Evolutionary conservation across 2,888 invertebrate species (phyloP), one percentile per base, ranked within the genome.

Genomic region (Spialia ferax): DNA sequence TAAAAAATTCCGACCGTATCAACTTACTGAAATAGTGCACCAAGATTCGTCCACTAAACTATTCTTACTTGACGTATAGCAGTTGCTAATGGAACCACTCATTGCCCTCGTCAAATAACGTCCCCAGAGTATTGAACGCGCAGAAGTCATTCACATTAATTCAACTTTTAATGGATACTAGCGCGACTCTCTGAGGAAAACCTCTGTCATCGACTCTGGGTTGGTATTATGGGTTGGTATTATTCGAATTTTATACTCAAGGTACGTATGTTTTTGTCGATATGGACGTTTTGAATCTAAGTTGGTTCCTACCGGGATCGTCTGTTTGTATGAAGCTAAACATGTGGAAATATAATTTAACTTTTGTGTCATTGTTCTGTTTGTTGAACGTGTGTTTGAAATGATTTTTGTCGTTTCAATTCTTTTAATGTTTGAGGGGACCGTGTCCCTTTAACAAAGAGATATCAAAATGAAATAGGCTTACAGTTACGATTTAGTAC

Each of bases 111-210:
- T 63, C 63, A 63, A 63, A 42, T 23, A 42, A 26, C 18, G 45
- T 26, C 65, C 65, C 65, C 15, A n/a, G 65, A 52, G 57, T 15
- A 18, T 22, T 4, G 42, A 32, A 35, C 35, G 6, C 57, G 23
- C 23, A 65, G 50, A 65, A 57, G 50, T 65, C 57, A 15, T 48
- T 45, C 81, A 78, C 82, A 84, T 86, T 87, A 85, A 87, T 87
- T 84, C 85, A 88, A 88, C 82, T 88, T 88, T 87, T 88, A 87
- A 87, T 87, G 84, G 86, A 83, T 81, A 85, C 80, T 75, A 79
- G 73, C 78, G 74, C 72, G 65, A 71, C 70, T 74, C 81, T 84
- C 76, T 76, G 2, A 70, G 78, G 83, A 81, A 23, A 18, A 75
- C 86, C 87, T 82, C 80, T 85, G 85, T 87, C 85, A 84, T 79